Evolutionary conservation across 1,140 invertebrate genomes (phyloP), one percentile per base, ranked within the genome.

Genomic region (Caenorhabditis briggsae): DNA sequence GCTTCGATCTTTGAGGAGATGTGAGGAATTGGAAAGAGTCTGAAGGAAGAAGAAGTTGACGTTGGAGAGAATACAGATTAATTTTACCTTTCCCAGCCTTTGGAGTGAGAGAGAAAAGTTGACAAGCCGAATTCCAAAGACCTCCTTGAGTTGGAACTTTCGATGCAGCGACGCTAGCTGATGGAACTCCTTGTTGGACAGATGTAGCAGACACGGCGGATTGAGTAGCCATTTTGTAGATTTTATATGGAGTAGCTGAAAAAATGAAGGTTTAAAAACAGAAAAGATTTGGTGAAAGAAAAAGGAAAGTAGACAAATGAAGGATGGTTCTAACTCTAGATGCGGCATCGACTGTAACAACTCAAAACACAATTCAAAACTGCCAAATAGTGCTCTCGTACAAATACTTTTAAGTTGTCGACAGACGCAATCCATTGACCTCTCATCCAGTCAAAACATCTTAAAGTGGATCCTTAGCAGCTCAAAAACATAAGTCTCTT

Each of bases 1-100:
- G 70, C 46, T 78, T 78, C 70, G 70, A n/a, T 78, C 70, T 78
- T 48, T 50, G 70, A 12, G 70, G 70, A 50, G 70, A 78, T 20
- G 70, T 78, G 7, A 78, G 20, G 20, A 78, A 78, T 78, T 53
- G 70, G 70, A 78, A 78, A 2, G 70, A 78, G n/a, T 78, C 70
- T 78, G 46, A 20, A 61, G 25, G 25, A 61, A 25, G n/a, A 25
- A 12, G 5, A 25, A 25, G 14, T 33, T 25, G 8, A 61, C 25
- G 11, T 25, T 12, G 11, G 25, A 0, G 12, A 11, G 11, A 12
- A 20, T 6, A 61, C 2, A 25, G 8, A 12, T 20, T 5, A n/a
- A 5, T 33, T 20, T 23, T 9, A 78, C 70, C 70, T 78, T 78
- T 78, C 53, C 46, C 70, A 18, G 50, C 23, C 23, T 78, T 78